Conservation (phyloP, 1,140 invertebrate genomes). For the Drosophila tsacasi region DNA sequence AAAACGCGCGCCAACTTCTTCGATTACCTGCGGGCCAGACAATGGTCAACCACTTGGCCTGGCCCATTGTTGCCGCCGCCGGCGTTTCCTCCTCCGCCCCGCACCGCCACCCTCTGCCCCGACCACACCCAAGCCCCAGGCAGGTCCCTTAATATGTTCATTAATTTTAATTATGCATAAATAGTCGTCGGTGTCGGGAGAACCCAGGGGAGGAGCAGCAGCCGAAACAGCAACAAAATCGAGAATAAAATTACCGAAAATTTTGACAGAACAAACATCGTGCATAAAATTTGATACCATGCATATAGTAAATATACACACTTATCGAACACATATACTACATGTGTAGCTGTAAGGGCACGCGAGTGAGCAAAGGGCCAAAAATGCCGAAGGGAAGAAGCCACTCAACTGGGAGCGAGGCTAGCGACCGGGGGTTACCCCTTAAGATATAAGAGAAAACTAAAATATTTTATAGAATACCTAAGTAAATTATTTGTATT, state of each 20-base stretch:
- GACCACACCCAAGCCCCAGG: constrained; percentile 16
- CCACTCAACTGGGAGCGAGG: background rate
- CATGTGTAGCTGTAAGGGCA: constrained; percentile 8
- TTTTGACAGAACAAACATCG: constrained; percentile 12
- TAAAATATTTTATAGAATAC: background rate
- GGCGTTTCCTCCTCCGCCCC: background rate
- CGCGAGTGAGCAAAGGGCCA: constrained; percentile 2
- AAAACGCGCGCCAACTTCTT: constrained; percentile 70
- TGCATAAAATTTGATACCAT: constrained; percentile 28
- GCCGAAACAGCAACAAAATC: constrained; percentile 19
- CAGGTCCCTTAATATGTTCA: constrained; percentile 70
- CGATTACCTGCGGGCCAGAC: constrained; percentile 69
- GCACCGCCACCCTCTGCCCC: background rate
- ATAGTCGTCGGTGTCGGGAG: constrained; percentile 48
- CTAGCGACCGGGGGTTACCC: background rate
- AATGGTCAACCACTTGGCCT: constrained; percentile 46
- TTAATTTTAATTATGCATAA: constrained; percentile 81
- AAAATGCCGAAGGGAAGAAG: constrained; percentile 22
- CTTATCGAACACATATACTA: background rate
- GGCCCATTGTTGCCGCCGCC: constrained; percentile 43
- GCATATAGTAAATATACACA: constrained; percentile 4
- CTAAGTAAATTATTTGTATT: background rate
- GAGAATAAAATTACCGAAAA: constrained; percentile 33
- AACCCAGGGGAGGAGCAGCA: constrained; percentile 7
- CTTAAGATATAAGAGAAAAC: too few relatives aligned